phyloP scores from a whole-genome alignment of 1,140 invertebrate species.

The Hycleus cichorii region DNA sequence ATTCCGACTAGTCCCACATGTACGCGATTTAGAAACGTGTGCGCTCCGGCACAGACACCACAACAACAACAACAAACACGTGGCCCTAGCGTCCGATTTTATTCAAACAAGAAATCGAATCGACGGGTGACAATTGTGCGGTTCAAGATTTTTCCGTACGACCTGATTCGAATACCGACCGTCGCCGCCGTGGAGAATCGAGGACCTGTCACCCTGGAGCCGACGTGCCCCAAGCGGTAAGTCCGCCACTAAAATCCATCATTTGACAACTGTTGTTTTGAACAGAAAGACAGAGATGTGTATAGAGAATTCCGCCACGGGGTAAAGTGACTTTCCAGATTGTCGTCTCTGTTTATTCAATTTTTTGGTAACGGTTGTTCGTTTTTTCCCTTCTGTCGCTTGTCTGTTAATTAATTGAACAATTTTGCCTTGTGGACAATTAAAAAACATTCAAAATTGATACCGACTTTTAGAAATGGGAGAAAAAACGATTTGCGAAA shows the following conservation, averaged over 20 bases:
- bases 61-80: background rate
- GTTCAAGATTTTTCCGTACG: constrained; percentile 29
- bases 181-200: constrained; percentile 42
- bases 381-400: no score
- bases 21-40: background rate
- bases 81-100: background rate
- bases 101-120: background rate
- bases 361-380: constrained; percentile 6
- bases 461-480: no score
- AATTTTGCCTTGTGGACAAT: no score
- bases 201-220: constrained; percentile 47
- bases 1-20: no score
- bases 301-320: constrained; percentile 4
- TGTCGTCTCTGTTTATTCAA: background rate
- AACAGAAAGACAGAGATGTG: background rate
- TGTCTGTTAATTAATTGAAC: no score
- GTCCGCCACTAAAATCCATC: background rate
- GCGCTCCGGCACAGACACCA: background rate
- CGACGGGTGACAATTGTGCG: constrained; percentile 1
- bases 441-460: no score
- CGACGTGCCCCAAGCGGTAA: constrained; percentile 49
- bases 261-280: constrained; percentile 10
- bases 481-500: no score
- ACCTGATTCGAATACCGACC: constrained; percentile 27
- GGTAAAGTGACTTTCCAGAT: constrained; percentile 16